These are phyloP conservation scores for Vanessa atalanta DNA, from an alignment of 1,140 invertebrate species.

Conservation along the genomic window DNA sequence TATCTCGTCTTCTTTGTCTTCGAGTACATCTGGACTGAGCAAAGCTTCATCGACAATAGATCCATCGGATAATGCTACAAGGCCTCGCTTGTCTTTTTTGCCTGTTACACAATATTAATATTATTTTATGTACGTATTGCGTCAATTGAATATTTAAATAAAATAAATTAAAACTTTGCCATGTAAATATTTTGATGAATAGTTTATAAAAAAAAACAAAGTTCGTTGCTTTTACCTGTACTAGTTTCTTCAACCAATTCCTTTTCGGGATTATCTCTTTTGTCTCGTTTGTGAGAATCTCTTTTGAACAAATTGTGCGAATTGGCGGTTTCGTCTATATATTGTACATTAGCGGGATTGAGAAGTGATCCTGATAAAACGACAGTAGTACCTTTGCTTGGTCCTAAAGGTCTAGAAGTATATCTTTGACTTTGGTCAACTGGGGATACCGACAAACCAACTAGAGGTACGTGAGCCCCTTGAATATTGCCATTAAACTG, in stretches of 20 bases:
- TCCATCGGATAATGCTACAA: slow-evolving; percentile 84
- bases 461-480: slow-evolving; percentile 43
- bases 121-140: background rate
- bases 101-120: slow-evolving; percentile 51
- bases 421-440: slow-evolving; percentile 43
- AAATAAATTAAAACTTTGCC: background rate
- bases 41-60: slow-evolving; percentile 84
- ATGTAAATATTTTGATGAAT: background rate
- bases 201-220: background rate
- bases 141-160: background rate
- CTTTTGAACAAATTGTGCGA: slow-evolving; percentile 81
- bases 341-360: slow-evolving; percentile 82
- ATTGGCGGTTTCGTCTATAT: slow-evolving; percentile 79
- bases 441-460: slow-evolving; percentile 40
- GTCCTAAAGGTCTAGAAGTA: slow-evolving; percentile 48
- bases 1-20: slow-evolving; percentile 58
- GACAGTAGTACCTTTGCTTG: slow-evolving; percentile 62
- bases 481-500: slow-evolving; percentile 35
- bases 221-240: background rate
- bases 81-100: slow-evolving; percentile 83
- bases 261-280: slow-evolving; percentile 78
- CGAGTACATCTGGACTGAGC: slow-evolving; percentile 58
- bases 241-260: slow-evolving; percentile 56
- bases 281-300: slow-evolving; percentile 75
- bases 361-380: slow-evolving; percentile 68